A percentile compares a stretch with the other conserved stretches of the same genome.
These are phyloP conservation scores for Venusia cambrica DNA, from an alignment of 2,888 invertebrate species.

Conservation along the genomic window DNA sequence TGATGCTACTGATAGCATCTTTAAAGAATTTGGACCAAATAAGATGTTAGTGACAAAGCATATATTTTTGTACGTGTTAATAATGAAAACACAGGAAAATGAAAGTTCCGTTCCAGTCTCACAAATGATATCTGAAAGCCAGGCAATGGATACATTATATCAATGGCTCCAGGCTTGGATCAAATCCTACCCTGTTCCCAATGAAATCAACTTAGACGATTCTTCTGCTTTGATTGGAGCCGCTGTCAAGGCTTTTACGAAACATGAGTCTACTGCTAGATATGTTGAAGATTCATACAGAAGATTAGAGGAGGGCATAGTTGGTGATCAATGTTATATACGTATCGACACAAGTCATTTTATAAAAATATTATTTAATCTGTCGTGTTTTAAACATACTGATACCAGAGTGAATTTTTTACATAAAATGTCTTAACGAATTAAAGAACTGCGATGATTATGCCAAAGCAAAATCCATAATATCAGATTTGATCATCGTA, in stretches of 20 bases:
- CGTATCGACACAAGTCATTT: no score
- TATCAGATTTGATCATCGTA: not conserved
- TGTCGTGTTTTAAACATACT: no score
- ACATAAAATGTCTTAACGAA: no score
- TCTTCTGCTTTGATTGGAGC: not conserved
- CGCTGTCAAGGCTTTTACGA: not conserved
- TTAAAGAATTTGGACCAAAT: not conserved
- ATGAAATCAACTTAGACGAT: not conserved
- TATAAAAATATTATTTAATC: no score
- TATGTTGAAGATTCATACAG: conserved; percentile 1
- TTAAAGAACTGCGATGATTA: conserved; percentile 2
- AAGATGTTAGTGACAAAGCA: not conserved
- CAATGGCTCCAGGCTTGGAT: not conserved
- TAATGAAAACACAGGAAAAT: not conserved
- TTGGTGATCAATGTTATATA: no score
- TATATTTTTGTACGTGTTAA: not conserved
- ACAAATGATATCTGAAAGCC: not conserved
- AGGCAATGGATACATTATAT: not conserved
- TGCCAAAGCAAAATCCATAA: conserved; percentile 1
- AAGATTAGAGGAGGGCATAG: conserved; percentile 1
- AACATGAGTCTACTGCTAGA: not conserved
- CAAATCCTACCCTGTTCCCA: not conserved
- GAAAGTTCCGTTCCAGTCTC: not conserved
- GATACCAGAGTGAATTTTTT: no score
- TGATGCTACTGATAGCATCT: not conserved